A percentile compares a stretch with the other conserved stretches of the same genome.
phyloP scores from a whole-genome alignment of 1,140 invertebrate genomes.

The Ooceraea biroi region DNA sequence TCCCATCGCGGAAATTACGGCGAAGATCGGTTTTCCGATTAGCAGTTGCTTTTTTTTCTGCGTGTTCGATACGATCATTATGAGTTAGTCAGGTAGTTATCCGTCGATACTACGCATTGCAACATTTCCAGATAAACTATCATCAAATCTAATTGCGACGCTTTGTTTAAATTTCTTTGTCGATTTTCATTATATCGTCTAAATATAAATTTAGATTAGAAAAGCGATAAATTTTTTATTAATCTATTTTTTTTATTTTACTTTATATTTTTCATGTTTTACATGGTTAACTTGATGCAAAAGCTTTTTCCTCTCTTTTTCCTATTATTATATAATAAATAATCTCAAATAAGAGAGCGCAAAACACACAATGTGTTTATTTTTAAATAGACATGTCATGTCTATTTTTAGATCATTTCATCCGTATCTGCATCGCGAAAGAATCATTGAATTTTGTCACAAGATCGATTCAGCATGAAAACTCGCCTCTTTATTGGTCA shows the following conservation, averaged over 20 bases:
- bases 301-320: too few relatives aligned
- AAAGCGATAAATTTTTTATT: neutral
- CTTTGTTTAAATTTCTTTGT: neutral
- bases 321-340: neutral
- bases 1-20: constrained; percentile 12
- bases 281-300: too few relatives aligned
- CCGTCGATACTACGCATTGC: neutral
- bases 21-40: constrained; percentile 33
- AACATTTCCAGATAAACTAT: neutral
- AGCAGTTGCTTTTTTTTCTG: neutral
- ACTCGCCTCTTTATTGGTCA: constrained; percentile 7
- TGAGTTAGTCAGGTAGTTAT: constrained; percentile 9
- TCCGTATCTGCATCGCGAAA: neutral
- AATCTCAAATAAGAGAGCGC: neutral
- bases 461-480: constrained; percentile 15
- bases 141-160: neutral
- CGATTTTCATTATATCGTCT: neutral
- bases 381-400: neutral
- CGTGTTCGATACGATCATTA: neutral
- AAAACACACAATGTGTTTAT: neutral
- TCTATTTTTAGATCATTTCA: too few relatives aligned
- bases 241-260: neutral
- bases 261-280: neutral
- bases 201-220: too few relatives aligned
- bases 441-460: too few relatives aligned